Conservation (phyloP, 2,888 invertebrate genomes). For the Dryocosmus kuriphilus region DNA sequence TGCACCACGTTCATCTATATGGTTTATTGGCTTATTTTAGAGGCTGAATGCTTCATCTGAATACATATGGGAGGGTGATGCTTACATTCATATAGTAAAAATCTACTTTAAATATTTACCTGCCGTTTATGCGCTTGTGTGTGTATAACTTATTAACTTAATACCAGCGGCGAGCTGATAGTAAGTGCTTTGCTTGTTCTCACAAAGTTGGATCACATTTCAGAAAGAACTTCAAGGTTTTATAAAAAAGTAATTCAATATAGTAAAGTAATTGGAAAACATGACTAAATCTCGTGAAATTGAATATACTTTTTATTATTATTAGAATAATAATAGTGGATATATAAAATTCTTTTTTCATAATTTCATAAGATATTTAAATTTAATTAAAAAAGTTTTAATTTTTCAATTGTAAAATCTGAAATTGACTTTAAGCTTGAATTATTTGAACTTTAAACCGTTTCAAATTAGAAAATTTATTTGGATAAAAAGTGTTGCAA, state of each 20-base stretch:
- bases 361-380: too few species aligned
- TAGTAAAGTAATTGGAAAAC: too few species aligned
- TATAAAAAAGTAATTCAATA: neutral
- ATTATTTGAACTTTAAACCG: too few species aligned
- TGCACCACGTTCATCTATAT: neutral
- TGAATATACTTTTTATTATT: too few species aligned
- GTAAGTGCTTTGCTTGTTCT: neutral
- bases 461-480: too few species aligned
- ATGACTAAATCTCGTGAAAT: too few species aligned
- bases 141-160: neutral
- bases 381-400: too few species aligned
- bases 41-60: slow-evolving; percentile 18
- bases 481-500: too few species aligned
- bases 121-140: neutral
- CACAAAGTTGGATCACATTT: neutral
- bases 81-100: neutral
- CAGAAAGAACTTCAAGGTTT: neutral
- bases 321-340: too few species aligned
- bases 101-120: neutral
- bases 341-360: too few species aligned
- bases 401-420: too few species aligned
- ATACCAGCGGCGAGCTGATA: neutral
- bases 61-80: neutral
- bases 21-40: slow-evolving; percentile 22
- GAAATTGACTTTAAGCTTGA: too few species aligned